phyloP scores from a whole-genome alignment of 2,113 vertebrate genomes.

The Heliornis fulica region DNA sequence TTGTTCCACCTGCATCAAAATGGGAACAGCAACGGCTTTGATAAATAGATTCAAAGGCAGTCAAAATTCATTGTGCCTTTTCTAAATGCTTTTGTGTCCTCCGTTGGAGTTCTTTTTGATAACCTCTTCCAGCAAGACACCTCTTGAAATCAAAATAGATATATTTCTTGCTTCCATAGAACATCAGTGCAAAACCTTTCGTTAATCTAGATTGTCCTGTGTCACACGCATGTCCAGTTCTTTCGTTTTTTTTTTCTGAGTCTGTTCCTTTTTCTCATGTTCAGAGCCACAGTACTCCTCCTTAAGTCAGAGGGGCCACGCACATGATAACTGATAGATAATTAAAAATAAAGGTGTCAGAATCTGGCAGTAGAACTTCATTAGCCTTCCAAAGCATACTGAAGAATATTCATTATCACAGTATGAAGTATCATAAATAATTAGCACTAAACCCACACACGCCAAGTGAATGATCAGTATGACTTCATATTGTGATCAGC shows the following conservation, averaged over 20 bases:
- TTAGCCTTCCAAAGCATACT: neutral
- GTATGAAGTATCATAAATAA: slow-evolving; percentile 24
- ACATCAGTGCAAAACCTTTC: neutral
- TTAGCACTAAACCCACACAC: neutral
- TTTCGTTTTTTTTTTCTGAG: neutral
- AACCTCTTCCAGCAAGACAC: neutral
- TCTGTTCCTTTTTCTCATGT: neutral
- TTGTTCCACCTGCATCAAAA: slow-evolving; percentile 2
- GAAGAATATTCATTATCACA: slow-evolving; percentile 13
- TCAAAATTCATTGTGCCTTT: slow-evolving; percentile 39
- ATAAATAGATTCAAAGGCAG: slow-evolving; percentile 50
- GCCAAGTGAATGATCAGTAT: neutral
- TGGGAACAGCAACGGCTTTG: slow-evolving; percentile 17
- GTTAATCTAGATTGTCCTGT: neutral
- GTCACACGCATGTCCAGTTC: neutral
- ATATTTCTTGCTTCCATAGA: neutral
- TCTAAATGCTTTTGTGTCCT: slow-evolving; percentile 37
- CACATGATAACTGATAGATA: neutral
- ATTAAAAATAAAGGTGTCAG: slow-evolving; percentile 30
- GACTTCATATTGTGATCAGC: neutral
- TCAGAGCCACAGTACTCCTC: neutral
- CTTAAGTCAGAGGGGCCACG: neutral
- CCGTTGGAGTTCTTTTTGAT: slow-evolving; percentile 33
- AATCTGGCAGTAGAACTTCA: slow-evolving; percentile 3
- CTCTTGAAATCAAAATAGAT: neutral